Evolutionary conservation across 2,113 vertebrate genomes (phyloP), one percentile per base, ranked within the genome.

Genomic region (Nansenia antarctica): DNA sequence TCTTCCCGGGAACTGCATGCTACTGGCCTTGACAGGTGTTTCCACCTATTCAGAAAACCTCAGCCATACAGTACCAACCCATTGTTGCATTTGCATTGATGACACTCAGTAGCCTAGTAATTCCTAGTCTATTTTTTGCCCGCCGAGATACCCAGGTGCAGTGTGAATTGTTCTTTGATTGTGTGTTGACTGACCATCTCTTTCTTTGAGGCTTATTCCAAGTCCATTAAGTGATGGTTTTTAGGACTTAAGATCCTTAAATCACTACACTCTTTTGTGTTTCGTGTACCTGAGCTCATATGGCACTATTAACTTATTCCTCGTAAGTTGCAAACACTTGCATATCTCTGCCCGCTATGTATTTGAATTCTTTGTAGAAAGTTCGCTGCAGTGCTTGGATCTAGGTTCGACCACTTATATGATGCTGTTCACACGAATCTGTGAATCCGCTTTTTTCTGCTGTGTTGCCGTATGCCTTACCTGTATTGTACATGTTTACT

Each of bases 381-480:
- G 42, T 27, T 53, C 31, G 62, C 62, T 61, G 59, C 35, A 30
- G 62, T 65, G 73, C 54, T 76, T 49, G 80, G 85, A 86, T 81
- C 73, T 81, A 26, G 66, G 73, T 62, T 62, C 72, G 80, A 81
- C 81, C 68, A 72, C 85, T 83, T 79, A 80, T 85, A 77, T 84
- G 82, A 84, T 85, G 88, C 89, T 88, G 86, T 88, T 88, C 85
- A 91, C 82, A 89, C 82, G 61, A 64, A 85, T 74, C 83, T 76
- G 70, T 91, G 87, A 84, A n/a, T n/a, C n/a, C 79, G 85, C 84
- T 89, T 82, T 89, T 82, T 74, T 85, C 84, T 87, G 87, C 87
- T 85, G 83, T 83, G 83, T 91, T 90, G 83, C 91, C 87, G 82
- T 85, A 89, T 91, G 89, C 91, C 89, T 92, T 92, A 91, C 42